phyloP scores from a whole-genome alignment of 1,140 invertebrate genomes.

The Habropoda laboriosa region DNA sequence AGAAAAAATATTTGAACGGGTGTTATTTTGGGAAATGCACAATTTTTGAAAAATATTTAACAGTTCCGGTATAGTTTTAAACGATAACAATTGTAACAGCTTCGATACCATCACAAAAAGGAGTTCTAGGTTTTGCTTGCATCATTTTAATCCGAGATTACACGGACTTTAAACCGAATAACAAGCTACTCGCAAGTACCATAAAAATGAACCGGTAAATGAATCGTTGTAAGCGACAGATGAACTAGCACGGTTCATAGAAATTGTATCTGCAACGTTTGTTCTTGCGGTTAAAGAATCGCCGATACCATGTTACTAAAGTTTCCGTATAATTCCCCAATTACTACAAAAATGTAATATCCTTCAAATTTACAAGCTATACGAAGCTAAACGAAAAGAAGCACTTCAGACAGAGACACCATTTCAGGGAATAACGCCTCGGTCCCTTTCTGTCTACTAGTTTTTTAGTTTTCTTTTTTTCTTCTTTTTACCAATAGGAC shows the following conservation, averaged over 20 bases:
- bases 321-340: not conserved
- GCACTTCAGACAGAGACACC: not conserved
- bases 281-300: not conserved
- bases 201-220: slow-evolving; percentile 9
- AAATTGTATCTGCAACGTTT: not conserved
- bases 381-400: not conserved
- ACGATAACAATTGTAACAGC: not conserved
- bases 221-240: not conserved
- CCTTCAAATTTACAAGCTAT: no score
- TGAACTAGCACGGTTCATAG: not conserved
- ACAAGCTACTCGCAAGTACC: not conserved
- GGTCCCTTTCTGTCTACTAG: not conserved
- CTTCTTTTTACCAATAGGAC: not conserved
- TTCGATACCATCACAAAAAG: not conserved
- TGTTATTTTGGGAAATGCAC: no score
- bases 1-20: no score
- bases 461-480: no score
- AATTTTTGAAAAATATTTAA: no score
- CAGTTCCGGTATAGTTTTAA: not conserved
- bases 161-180: not conserved
- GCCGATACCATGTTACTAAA: not conserved
- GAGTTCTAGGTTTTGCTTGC: not conserved
- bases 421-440: slow-evolving; percentile 14
- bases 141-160: not conserved
- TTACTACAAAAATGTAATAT: no score